Base-by-base conservation (phyloP, 2,888 invertebrate species). In the Cosmopolites sordidus region DNA sequence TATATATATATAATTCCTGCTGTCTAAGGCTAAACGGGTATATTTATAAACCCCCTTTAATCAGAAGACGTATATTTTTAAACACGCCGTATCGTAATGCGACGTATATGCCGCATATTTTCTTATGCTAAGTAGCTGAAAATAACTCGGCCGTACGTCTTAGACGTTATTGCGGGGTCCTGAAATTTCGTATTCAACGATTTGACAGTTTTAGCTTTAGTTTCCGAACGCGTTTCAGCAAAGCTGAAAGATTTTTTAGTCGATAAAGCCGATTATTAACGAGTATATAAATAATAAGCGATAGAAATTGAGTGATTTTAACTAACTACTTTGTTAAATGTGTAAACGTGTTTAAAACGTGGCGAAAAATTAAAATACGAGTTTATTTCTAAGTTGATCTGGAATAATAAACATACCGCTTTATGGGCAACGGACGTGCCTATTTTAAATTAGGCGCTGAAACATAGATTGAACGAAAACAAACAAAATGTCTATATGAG, bases 151-250 rank as follows among this genome's bases (percentile, higher is more conserved):
- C 16, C 42, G 38, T 29, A 17, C 30, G 43, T 39, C 22, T 33
- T 27, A 16, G 51, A 43, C 43, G 14, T 4, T 16, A 15, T 16
- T 39, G 17, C 33, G 17, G 15, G 37, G 27, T 38, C 38, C 27
- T n/a, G 18, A 39, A 52, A 48, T 42, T 43, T 48, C 44, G 54
- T 43, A 44, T 47, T 45, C 49, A 46, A 47, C 48, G 64, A 59
- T 66, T 65, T 66, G 65, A 61, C 65, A 66, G 62, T 63, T 66
- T 65, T 62, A 64, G 62, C 55, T 59, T 58, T 62, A 64, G 62
- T 62, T 63, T 60, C 58, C 59, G 58, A 59, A 54, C 59, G 62
- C 59, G 59, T 57, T 56, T 57, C 56, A 50, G 58, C 46, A 48
- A 56, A 41, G 55, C 48, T 56, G 55, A 51, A 62, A 63, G 58